Percentiles rank a stretch among this genome's conserved stretches.
These are phyloP conservation scores for Jaculus jaculus DNA, from an alignment of 2,113 vertebrate genomes.

Conservation along the genomic window DNA sequence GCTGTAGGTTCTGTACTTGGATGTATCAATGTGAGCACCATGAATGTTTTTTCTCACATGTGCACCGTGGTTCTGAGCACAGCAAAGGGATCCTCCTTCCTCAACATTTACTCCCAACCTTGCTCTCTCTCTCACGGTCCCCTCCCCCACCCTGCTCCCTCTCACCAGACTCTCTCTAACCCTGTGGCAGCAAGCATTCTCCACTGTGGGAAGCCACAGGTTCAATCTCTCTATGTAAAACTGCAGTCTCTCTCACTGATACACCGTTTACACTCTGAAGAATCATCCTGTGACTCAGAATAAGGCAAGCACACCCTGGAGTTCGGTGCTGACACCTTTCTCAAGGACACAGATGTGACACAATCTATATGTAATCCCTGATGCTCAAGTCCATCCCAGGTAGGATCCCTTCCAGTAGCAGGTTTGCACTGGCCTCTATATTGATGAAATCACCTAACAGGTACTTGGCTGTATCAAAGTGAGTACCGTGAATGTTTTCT, in stretches of 20 bases:
- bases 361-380: neutral
- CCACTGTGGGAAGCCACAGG: no score
- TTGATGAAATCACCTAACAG: neutral
- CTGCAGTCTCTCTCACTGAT: neutral
- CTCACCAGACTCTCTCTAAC: neutral
- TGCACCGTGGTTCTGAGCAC: no score
- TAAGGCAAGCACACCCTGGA: neutral
- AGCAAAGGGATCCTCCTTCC: neutral
- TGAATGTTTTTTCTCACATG: no score
- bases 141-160: neutral
- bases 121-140: neutral
- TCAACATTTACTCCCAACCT: no score
- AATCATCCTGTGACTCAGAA: neutral
- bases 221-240: neutral
- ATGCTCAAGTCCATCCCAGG: neutral
- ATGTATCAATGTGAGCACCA: no score
- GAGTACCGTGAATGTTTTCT: neutral
- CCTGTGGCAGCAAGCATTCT: rapidly evolving
- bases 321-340: neutral
- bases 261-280: no score
- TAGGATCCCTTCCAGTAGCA: neutral
- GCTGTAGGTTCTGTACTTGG: no score
- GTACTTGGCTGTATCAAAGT: no score
- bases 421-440: neutral
- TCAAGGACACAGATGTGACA: neutral